These are phyloP conservation scores for Sylvilagus floridanus DNA, from an alignment of 2,797 vertebrate genomes.

Conservation along the genomic window DNA sequence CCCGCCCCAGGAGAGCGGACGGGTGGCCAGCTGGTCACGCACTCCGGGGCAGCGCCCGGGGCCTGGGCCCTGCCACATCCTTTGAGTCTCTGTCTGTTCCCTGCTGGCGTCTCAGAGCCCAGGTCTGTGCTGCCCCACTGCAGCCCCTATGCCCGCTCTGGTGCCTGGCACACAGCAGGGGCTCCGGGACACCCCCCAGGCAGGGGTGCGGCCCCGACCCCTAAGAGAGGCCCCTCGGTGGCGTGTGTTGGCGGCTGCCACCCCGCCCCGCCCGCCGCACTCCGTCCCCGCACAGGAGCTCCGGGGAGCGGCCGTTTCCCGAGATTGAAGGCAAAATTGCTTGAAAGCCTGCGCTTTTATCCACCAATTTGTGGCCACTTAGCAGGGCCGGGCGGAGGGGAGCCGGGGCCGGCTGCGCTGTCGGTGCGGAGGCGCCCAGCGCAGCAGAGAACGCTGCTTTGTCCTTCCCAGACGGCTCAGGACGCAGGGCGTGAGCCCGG, in stretches of 20 bases:
- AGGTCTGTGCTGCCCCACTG: background rate
- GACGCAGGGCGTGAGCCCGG: background rate
- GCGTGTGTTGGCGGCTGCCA: conserved; percentile 44
- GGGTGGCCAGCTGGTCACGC: background rate
- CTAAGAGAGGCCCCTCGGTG: background rate
- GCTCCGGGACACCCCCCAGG: background rate
- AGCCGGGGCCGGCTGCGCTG: background rate
- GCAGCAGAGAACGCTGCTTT: background rate
- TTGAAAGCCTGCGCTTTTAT: conserved; percentile 80
- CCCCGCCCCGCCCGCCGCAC: background rate
- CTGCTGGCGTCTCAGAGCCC: background rate
- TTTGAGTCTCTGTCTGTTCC: background rate
- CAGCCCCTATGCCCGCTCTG: background rate
- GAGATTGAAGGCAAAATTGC: conserved; percentile 83
- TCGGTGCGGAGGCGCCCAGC: background rate
- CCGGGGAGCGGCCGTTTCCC: conserved; percentile 55
- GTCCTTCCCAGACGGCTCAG: conserved; percentile 43
- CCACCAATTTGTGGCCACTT: conserved; percentile 80
- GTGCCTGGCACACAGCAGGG: background rate
- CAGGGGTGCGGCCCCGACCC: too few relatives aligned
- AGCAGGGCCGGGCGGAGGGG: conserved; percentile 71
- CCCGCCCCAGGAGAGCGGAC: too few relatives aligned
- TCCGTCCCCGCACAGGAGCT: conserved; percentile 21
- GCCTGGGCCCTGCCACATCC: too few relatives aligned
- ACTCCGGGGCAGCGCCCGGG: background rate